Conservation (phyloP, 2,113 vertebrate genomes). For the Sardina pilchardus region DNA sequence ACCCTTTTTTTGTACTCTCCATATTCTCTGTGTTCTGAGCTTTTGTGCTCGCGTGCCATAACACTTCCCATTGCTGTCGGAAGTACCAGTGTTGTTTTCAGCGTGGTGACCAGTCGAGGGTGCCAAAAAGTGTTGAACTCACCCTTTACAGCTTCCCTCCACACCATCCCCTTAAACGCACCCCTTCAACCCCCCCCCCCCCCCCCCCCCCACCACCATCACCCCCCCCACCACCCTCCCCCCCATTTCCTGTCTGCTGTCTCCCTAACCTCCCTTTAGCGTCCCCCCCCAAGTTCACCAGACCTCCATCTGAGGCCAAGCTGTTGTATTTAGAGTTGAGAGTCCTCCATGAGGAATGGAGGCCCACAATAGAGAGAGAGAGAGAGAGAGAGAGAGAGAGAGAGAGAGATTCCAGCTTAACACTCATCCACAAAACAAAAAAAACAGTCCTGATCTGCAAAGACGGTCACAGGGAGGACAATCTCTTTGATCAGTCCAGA, state of each 20-base stretch:
- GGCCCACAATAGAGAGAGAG: neutral
- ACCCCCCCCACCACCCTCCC: neutral
- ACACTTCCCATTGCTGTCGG: neutral
- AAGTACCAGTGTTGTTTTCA: slow-evolving; percentile 25
- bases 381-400: neutral
- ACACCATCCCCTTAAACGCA: slow-evolving; percentile 19
- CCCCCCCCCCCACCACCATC: slow-evolving; percentile 39
- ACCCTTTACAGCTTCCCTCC: neutral
- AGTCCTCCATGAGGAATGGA: slow-evolving; percentile 55
- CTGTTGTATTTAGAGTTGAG: slow-evolving; percentile 67
- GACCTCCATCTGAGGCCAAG: slow-evolving; percentile 48
- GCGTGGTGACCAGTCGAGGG: neutral
- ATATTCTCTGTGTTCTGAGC: neutral
- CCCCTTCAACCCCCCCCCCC: neutral
- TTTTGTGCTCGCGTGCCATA: neutral
- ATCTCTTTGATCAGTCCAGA: slow-evolving; percentile 3
- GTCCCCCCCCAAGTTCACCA: slow-evolving; percentile 14
- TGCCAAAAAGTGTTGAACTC: slow-evolving; percentile 28
- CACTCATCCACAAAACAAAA: neutral
- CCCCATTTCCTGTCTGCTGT: slow-evolving; percentile 67
- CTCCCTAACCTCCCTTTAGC: slow-evolving; percentile 43
- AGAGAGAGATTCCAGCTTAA: neutral
- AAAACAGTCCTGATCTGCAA: neutral
- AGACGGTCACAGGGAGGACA: neutral
- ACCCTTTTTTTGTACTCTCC: neutral